Evolutionary conservation across 2,797 vertebrate species (phyloP).

Genomic region (Typhlichthys eigenmanni): DNA sequence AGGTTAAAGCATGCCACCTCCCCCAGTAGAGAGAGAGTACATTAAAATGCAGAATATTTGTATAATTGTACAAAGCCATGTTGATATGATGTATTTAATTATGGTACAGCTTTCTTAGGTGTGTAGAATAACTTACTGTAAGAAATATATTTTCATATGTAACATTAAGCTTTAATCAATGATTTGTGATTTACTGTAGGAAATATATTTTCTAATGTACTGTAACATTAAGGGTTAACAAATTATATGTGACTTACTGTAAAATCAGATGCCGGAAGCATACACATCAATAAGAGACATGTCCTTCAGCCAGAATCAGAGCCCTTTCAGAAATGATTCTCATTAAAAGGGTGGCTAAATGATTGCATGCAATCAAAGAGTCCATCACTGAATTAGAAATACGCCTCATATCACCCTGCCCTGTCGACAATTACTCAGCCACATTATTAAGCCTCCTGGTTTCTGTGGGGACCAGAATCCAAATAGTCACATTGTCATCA

Average conservation of each 20-base stretch:
- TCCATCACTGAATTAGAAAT: constrained; percentile 42
- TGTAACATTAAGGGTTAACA: no score
- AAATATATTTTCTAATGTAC: no score
- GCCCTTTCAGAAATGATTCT: constrained; percentile 19
- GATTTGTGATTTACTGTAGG: no score
- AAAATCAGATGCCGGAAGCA: no score
- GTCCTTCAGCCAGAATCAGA: no score
- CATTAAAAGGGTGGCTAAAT: constrained; percentile 16
- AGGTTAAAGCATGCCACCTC: no score
- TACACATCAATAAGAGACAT: no score
- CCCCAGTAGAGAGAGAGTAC: constrained; percentile 37
- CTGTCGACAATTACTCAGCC: constrained; percentile 48
- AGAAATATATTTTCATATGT: no score
- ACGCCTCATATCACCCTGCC: constrained; percentile 47
- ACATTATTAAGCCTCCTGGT: constrained; percentile 60
- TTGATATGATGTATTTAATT: neutral
- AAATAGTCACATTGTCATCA: constrained; percentile 57
- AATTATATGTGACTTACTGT: no score
- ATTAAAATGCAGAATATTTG: constrained; percentile 50
- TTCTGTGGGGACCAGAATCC: constrained; percentile 39
- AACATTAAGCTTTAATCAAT: no score
- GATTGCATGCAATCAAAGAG: constrained; percentile 2
- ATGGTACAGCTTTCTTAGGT: constrained; percentile 25
- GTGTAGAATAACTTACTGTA: neutral
- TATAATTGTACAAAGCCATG: constrained; percentile 23